Conservation (phyloP, 2,888 invertebrate species). For the Dryococelus australis region DNA sequence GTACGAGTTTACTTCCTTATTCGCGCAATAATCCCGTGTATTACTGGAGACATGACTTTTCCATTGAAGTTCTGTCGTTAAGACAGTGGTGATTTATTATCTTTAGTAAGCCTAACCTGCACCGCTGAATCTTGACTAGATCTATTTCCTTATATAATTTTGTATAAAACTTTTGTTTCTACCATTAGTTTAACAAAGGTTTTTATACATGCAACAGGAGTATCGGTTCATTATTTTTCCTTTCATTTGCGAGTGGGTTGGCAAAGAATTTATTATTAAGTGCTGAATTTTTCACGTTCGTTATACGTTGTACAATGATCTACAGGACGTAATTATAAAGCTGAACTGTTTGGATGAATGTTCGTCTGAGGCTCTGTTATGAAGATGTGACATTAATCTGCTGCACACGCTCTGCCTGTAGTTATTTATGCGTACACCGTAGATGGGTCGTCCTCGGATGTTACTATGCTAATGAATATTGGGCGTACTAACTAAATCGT, state of each 20-base stretch:
- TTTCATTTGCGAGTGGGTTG: neutral
- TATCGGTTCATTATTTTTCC: too few species aligned
- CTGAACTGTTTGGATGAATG: neutral
- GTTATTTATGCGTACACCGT: neutral
- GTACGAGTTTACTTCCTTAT: too few species aligned
- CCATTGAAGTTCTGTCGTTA: too few species aligned
- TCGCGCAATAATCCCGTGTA: too few species aligned
- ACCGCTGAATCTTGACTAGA: too few species aligned
- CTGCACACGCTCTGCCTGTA: neutral
- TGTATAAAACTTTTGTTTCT: too few species aligned
- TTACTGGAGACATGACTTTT: too few species aligned
- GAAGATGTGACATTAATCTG: neutral
- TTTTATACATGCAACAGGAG: too few species aligned
- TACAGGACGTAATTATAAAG: neutral
- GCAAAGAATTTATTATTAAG: neutral
- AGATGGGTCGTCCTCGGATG: neutral
- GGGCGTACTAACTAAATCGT: neutral
- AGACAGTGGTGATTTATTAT: too few species aligned
- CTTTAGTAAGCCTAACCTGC: too few species aligned
- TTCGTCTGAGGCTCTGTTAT: neutral
- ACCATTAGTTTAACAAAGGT: too few species aligned
- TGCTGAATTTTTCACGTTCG: neutral
- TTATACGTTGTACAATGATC: neutral
- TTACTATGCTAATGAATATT: neutral
- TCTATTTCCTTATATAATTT: too few species aligned